Evolutionary conservation across 2,797 vertebrate genomes (phyloP).

Genomic region (Lacerta viridis): DNA sequence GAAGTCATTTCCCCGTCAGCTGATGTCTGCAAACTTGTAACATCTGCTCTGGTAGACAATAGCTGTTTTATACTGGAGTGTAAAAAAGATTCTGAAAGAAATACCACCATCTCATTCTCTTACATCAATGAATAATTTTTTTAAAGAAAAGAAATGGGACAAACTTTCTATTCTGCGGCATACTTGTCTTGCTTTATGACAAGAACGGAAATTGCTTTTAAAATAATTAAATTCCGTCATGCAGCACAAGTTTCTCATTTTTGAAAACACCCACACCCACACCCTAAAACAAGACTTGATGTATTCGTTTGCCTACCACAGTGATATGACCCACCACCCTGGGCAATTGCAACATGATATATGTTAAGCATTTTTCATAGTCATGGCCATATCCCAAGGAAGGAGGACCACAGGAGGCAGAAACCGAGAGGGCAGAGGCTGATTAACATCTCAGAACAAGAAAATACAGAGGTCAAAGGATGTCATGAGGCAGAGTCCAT

Average conservation of each 20-base stretch:
- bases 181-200: constrained; percentile 1
- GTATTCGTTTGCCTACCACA: background rate
- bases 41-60: constrained; percentile 12
- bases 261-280: background rate
- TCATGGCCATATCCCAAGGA: background rate
- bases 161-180: background rate
- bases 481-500: background rate
- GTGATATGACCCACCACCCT: background rate
- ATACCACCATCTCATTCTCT: background rate
- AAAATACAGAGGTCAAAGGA: background rate
- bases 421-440: background rate
- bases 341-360: background rate
- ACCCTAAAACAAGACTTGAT: background rate
- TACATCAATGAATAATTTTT: background rate
- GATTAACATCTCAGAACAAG: background rate
- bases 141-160: background rate
- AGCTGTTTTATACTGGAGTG: constrained; percentile 13
- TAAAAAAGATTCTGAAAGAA: constrained; percentile 20
- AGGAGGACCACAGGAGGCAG: background rate
- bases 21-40: constrained; percentile 14
- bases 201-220: background rate
- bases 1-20: background rate
- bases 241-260: background rate
- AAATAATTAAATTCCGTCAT: background rate
- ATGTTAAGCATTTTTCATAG: background rate